phyloP scores from a whole-genome alignment of 2,113 vertebrate genomes.

The Ochotona princeps region DNA sequence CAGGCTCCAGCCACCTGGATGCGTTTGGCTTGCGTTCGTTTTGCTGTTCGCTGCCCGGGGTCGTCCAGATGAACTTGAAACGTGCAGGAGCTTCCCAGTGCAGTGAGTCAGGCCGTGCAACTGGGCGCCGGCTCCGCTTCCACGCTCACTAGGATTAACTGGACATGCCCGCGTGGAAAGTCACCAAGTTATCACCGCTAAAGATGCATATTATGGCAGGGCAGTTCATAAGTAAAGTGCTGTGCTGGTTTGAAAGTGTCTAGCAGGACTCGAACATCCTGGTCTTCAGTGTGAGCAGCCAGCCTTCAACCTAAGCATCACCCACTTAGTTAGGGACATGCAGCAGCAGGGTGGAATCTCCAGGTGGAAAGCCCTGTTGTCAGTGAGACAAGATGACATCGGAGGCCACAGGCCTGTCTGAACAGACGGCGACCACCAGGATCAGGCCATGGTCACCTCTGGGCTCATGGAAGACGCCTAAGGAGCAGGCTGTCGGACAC shows the following conservation, averaged over 20 bases:
- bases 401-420: neutral
- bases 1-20: neutral
- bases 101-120: neutral
- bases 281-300: neutral
- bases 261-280: neutral
- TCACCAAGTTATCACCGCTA: neutral
- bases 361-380: neutral
- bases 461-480: neutral
- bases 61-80: neutral
- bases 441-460: neutral
- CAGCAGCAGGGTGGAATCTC: neutral
- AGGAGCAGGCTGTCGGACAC: neutral
- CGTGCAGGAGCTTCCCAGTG: neutral
- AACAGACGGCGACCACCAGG: rapidly evolving
- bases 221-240: neutral
- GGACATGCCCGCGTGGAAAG: neutral
- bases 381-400: neutral
- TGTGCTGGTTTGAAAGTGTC: neutral
- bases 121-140: too few relatives aligned
- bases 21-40: too few relatives aligned
- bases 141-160: too few relatives aligned
- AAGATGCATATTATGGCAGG: neutral
- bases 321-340: neutral
- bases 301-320: neutral
- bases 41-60: neutral